A percentile compares a stretch with the other conserved stretches of the same genome.
These are phyloP conservation scores for Elaeidobius kamerunicus DNA, from an alignment of 2,888 invertebrate genomes.

Conservation along the genomic window DNA sequence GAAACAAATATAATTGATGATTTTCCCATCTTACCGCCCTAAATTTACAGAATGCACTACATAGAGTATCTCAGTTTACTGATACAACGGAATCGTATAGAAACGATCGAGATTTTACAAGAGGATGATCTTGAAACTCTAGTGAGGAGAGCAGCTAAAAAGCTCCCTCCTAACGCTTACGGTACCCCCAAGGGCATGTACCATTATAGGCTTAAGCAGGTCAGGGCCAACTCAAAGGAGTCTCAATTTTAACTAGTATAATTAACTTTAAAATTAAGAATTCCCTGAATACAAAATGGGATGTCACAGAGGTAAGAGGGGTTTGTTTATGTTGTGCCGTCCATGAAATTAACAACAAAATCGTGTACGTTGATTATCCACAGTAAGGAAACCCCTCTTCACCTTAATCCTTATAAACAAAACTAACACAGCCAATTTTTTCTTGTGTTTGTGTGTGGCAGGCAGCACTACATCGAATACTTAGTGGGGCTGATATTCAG, in stretches of 20 bases:
- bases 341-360: too few relatives aligned
- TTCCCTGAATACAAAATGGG: not conserved
- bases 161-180: slow-evolving; percentile 73
- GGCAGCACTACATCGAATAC: slow-evolving; percentile 94
- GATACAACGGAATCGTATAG: slow-evolving; percentile 69
- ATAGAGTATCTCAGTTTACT: slow-evolving; percentile 81
- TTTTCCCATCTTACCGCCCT: too few relatives aligned
- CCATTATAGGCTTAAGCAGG: slow-evolving; percentile 62
- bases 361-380: too few relatives aligned
- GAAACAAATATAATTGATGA: too few relatives aligned
- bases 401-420: too few relatives aligned
- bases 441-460: slow-evolving; percentile 48
- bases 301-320: slow-evolving; percentile 1
- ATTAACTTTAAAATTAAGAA: not conserved
- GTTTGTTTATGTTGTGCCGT: not conserved
- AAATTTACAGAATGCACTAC: slow-evolving; percentile 75
- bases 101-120: slow-evolving; percentile 73
- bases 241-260: too few relatives aligned
- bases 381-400: too few relatives aligned
- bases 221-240: too few relatives aligned
- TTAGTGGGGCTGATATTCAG: slow-evolving; percentile 84
- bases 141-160: slow-evolving; percentile 69
- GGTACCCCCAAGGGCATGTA: slow-evolving; percentile 67
- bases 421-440: slow-evolving; percentile 30
- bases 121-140: slow-evolving; percentile 81